A percentile compares a stretch with the other conserved stretches of the same genome.
These are phyloP conservation scores for Aselliscus stoliczkanus DNA, from an alignment of 2,797 vertebrate genomes.

Conservation along the genomic window DNA sequence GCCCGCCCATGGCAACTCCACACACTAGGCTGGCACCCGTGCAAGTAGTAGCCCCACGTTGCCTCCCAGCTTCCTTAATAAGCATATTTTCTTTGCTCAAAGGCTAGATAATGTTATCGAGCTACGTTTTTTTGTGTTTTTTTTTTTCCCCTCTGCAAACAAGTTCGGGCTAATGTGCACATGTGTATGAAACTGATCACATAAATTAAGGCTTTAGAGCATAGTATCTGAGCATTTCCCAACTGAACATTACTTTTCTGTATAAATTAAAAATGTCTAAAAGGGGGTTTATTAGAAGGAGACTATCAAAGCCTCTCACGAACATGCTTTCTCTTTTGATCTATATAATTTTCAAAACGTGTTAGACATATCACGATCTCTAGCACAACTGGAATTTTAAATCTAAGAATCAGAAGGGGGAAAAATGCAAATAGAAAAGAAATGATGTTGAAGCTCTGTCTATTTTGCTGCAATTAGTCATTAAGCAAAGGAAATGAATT, in stretches of 20 bases:
- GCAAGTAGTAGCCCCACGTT: background rate
- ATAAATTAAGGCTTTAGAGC: constrained; percentile 75
- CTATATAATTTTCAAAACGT: constrained; percentile 58
- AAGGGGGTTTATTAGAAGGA: constrained; percentile 69
- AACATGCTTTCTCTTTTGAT: constrained; percentile 69
- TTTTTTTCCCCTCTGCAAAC: constrained; percentile 64
- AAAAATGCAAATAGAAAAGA: constrained; percentile 63
- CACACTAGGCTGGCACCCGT: background rate
- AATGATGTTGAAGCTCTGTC: constrained; percentile 58
- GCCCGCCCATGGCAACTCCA: background rate
- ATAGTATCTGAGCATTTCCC: constrained; percentile 66
- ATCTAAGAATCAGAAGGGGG: constrained; percentile 52
- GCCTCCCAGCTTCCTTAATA: constrained; percentile 1
- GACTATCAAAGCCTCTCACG: constrained; percentile 60
- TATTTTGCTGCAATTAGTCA: constrained; percentile 67
- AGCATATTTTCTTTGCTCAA: constrained; percentile 47
- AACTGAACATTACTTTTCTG: constrained; percentile 52
- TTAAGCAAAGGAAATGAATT: constrained; percentile 65
- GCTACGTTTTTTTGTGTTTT: constrained; percentile 64
- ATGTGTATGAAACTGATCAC: constrained; percentile 67
- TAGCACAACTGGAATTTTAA: constrained; percentile 71
- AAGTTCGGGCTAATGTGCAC: constrained; percentile 69
- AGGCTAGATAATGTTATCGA: constrained; percentile 59
- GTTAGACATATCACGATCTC: constrained; percentile 62
- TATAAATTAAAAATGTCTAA: constrained; percentile 71